Evolutionary conservation across 2,113 vertebrate genomes (phyloP), one percentile per base, ranked within the genome.

Genomic region (Perccottus glenii): DNA sequence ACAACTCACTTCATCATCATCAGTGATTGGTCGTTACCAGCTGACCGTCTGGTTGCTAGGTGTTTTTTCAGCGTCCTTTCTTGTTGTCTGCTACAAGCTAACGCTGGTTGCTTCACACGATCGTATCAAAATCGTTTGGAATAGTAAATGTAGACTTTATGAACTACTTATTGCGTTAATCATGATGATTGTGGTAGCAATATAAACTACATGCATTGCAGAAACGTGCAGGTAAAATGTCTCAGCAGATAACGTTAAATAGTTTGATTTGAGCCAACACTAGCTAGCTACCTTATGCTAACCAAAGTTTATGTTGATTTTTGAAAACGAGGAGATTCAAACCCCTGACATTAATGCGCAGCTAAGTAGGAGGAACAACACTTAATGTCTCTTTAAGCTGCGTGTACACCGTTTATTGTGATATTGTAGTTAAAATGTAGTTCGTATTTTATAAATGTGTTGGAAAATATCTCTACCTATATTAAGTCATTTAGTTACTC

Each of bases 51-150:
- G 62, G 89, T 91, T 91, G 89, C 86, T 89, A 89, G 59, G 86
- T 70, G 64, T 70, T 58, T 69, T 51, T 55, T 55, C 35, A 76
- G 86, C 83, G 85, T 89, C 86, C 67, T 69, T 0, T 73, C 7
- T 68, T 33, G 92, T 91, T 92, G 87, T 87, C 78, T 89, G 71
- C 88, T 81, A 85, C 77, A 14, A 15, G 58, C 55, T 75, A 61
- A 58, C 9, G 10, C 4, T 56, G 33, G n/a, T 9, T 53, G 12
- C 12, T 27, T 2, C 4, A 38, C 12, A 43, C 12, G 3, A 9
- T 2, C 10, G 3, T 11, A 47, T n/a, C 8, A 14, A 0, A 71
- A 48, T 42, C 43, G 4, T 2, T n/a, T 0, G 42, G 45, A 5
- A 7, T 6, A 2, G 2, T 47, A 60, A 55, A 85, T 80, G 65